These are phyloP conservation scores for Elymnias hypermnestra DNA, from an alignment of 1,140 invertebrate species.

Conservation along the genomic window DNA sequence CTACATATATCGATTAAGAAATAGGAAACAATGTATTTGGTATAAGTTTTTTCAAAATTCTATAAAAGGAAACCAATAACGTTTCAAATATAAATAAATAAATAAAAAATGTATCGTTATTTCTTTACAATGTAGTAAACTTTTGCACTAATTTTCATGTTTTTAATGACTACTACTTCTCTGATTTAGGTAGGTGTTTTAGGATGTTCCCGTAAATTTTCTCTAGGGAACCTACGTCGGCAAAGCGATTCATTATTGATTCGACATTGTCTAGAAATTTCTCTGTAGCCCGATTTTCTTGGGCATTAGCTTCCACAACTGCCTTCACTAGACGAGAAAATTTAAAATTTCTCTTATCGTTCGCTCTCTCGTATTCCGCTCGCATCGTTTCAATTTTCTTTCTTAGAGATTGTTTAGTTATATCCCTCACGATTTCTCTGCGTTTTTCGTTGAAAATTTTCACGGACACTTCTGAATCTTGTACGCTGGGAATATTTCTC, in stretches of 20 bases:
- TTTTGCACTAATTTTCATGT: too few relatives aligned
- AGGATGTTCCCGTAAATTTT: constrained; percentile 3
- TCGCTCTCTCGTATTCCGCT: constrained; percentile 15
- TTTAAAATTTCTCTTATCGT: constrained; percentile 19
- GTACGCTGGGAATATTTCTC: neutral
- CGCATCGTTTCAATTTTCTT: constrained; percentile 19
- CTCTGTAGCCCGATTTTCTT: constrained; percentile 19
- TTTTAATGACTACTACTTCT: too few relatives aligned
- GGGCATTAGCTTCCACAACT: constrained; percentile 14
- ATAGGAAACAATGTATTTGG: too few relatives aligned
- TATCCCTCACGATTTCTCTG: constrained; percentile 14
- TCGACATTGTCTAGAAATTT: constrained; percentile 18
- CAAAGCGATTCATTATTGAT: constrained; percentile 14
- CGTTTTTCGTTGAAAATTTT: constrained; percentile 2
- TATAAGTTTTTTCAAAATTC: too few relatives aligned
- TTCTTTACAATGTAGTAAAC: too few relatives aligned
- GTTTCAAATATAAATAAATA: too few relatives aligned
- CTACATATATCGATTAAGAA: too few relatives aligned
- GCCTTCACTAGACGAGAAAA: constrained; percentile 19
- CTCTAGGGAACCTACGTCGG: constrained; percentile 3
- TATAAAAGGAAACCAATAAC: too few relatives aligned
- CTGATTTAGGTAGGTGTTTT: neutral
- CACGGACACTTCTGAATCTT: neutral
- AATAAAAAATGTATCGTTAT: too few relatives aligned
- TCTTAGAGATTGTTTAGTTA: constrained; percentile 21